phyloP scores from a whole-genome alignment of 2,797 vertebrate species.

The Thalassophryne amazonica region DNA sequence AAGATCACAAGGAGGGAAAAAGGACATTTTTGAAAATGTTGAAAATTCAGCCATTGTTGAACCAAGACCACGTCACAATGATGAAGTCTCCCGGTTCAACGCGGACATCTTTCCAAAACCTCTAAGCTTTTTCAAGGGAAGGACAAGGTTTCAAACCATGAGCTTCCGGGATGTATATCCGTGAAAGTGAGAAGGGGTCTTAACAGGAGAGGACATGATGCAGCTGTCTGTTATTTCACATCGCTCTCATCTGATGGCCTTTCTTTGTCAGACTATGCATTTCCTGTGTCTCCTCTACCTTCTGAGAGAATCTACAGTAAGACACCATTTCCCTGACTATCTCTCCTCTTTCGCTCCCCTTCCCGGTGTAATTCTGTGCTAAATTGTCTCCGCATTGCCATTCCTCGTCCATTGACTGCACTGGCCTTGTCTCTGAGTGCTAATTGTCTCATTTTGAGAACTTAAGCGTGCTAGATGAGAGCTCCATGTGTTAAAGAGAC shows the following conservation, averaged over 20 bases:
- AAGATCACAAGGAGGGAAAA: too few species aligned
- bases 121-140: too few species aligned
- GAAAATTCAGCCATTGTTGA: too few species aligned
- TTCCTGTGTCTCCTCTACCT: constrained; percentile 32
- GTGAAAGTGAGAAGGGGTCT: constrained; percentile 47
- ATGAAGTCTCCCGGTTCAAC: too few species aligned
- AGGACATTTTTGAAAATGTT: too few species aligned
- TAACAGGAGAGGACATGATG: constrained; percentile 57
- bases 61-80: too few species aligned
- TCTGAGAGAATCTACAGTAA: constrained; percentile 38
- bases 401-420: constrained; percentile 57
- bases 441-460: constrained; percentile 72
- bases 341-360: constrained; percentile 31
- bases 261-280: constrained; percentile 52
- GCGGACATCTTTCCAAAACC: too few species aligned
- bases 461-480: constrained; percentile 68
- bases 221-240: constrained; percentile 51
- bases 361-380: constrained; percentile 44
- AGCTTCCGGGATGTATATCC: too few species aligned
- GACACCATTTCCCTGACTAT: constrained; percentile 42
- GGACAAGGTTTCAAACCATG: too few species aligned
- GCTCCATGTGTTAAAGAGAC: constrained; percentile 66
- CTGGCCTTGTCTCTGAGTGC: constrained; percentile 64
- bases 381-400: constrained; percentile 54
- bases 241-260: constrained; percentile 56